A percentile compares a stretch with the other conserved stretches of the same genome.
Evolutionary conservation across 2,888 invertebrate species (phyloP).

Genomic region (Epinotia demarniana): DNA sequence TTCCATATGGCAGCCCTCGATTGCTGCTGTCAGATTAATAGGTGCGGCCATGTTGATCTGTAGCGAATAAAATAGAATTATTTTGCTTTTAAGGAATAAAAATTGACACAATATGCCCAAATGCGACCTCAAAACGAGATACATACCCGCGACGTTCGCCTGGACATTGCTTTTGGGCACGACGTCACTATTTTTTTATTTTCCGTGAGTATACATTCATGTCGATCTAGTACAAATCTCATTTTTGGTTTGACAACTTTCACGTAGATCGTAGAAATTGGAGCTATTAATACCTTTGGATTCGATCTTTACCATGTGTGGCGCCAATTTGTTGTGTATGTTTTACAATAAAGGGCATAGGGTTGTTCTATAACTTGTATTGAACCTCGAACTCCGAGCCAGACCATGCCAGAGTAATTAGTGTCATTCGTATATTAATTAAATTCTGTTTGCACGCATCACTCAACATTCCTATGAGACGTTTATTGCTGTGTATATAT

Average conservation of each 20-base stretch:
- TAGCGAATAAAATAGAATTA: slow-evolving; percentile 80
- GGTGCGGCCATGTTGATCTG: slow-evolving; percentile 87
- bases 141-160: slow-evolving; percentile 99
- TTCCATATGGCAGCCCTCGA: slow-evolving; percentile 59
- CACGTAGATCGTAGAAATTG: slow-evolving; percentile 74
- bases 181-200: slow-evolving; percentile 97
- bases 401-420: slow-evolving; percentile 53
- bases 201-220: slow-evolving; percentile 93
- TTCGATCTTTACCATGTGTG: slow-evolving; percentile 44
- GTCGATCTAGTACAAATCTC: slow-evolving; percentile 70
- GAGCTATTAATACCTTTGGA: slow-evolving; percentile 75
- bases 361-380: slow-evolving; percentile 21
- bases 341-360: slow-evolving; percentile 24
- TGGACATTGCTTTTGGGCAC: slow-evolving; percentile 98
- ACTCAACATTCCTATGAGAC: slow-evolving; percentile 25
- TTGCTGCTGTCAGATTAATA: slow-evolving; percentile 76
- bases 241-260: slow-evolving; percentile 81
- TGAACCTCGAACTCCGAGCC: slow-evolving; percentile 54
- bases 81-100: slow-evolving; percentile 78
- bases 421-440: slow-evolving; percentile 42
- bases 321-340: slow-evolving; percentile 8
- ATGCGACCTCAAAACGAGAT: slow-evolving; percentile 98
- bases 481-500: neutral
- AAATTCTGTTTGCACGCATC: slow-evolving; percentile 27
- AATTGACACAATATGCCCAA: slow-evolving; percentile 92